A percentile compares a stretch with the other conserved stretches of the same genome.
phyloP scores from a whole-genome alignment of 2,888 invertebrate species.

The Trachelus tabidus region DNA sequence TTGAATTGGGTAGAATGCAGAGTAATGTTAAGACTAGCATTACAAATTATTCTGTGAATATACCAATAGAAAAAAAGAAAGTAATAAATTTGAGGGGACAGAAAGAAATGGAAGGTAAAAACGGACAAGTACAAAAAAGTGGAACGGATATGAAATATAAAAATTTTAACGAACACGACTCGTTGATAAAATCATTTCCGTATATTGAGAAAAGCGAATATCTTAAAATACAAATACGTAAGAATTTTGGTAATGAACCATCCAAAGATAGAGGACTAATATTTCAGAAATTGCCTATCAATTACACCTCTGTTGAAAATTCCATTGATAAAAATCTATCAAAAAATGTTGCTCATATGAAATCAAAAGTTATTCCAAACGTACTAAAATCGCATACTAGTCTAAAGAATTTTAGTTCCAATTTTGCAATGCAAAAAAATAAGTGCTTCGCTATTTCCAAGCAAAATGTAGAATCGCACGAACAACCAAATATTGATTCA shows the following conservation, averaged over 20 bases:
- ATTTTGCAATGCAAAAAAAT: not conserved
- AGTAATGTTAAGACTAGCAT: not conserved
- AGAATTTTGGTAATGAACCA: conserved; percentile 12
- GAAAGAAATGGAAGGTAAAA: conserved; percentile 8
- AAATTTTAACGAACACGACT: conserved; percentile 4
- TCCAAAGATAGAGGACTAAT: conserved; percentile 18
- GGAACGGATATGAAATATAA: not conserved
- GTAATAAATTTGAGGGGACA: not conserved
- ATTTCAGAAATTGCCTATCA: conserved; percentile 26
- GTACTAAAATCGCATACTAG: not conserved
- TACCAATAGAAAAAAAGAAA: conserved; percentile 3
- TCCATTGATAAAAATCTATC: not conserved
- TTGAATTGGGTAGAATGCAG: not conserved
- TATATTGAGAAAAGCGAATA: conserved; percentile 16
- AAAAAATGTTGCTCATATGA: not conserved
- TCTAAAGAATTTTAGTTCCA: not conserved
- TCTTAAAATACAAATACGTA: conserved; percentile 14
- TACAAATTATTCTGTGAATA: not conserved
- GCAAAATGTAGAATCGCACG: not conserved
- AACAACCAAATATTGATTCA: not conserved
- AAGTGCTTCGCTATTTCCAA: not conserved
- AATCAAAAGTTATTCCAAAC: not conserved
- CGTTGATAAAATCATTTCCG: conserved; percentile 1
- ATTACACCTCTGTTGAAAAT: not conserved
- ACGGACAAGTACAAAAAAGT: not conserved